A percentile compares a stretch with the other conserved stretches of the same genome.
Evolutionary conservation across 2,888 invertebrate genomes (phyloP).

Genomic region (Coleophora deauratella): DNA sequence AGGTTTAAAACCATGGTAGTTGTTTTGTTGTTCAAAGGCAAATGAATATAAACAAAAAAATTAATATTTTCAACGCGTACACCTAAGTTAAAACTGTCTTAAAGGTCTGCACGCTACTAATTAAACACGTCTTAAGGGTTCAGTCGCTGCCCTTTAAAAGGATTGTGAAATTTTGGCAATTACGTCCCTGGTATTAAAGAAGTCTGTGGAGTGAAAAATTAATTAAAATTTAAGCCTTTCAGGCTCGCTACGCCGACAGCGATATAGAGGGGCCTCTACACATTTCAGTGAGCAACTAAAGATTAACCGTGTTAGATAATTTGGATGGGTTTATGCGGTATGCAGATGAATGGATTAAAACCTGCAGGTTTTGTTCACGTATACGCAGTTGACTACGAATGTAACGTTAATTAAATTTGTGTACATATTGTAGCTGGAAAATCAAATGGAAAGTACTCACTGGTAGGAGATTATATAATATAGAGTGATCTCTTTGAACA

Average conservation of each 20-base stretch:
- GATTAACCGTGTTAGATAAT: slow-evolving; percentile 62
- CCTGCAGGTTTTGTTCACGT: slow-evolving; percentile 28
- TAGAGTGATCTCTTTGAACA: too few species aligned
- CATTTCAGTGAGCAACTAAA: slow-evolving; percentile 66
- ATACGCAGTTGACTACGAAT: slow-evolving; percentile 8
- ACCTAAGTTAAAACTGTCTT: too few species aligned
- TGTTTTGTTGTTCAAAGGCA: too few species aligned
- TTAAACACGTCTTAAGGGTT: slow-evolving; percentile 48
- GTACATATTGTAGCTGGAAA: not conserved
- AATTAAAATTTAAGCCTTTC: slow-evolving; percentile 66
- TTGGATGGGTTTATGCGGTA: slow-evolving; percentile 53
- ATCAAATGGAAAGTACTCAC: too few species aligned
- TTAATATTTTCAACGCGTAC: too few species aligned
- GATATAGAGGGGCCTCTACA: slow-evolving; percentile 51
- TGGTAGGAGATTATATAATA: too few species aligned
- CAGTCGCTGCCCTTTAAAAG: slow-evolving; percentile 31
- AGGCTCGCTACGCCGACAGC: slow-evolving; percentile 42
- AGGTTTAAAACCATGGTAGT: too few species aligned
- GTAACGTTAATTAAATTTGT: slow-evolving; percentile 8
- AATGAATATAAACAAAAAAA: too few species aligned
- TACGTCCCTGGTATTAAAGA: slow-evolving; percentile 50
- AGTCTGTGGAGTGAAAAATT: slow-evolving; percentile 65
- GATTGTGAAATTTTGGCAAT: slow-evolving; percentile 61
- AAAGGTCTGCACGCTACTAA: slow-evolving; percentile 31
- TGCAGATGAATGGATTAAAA: slow-evolving; percentile 33